Evolutionary conservation across 2,113 vertebrate species (phyloP).

Genomic region (Ailuropoda melanoleuca): DNA sequence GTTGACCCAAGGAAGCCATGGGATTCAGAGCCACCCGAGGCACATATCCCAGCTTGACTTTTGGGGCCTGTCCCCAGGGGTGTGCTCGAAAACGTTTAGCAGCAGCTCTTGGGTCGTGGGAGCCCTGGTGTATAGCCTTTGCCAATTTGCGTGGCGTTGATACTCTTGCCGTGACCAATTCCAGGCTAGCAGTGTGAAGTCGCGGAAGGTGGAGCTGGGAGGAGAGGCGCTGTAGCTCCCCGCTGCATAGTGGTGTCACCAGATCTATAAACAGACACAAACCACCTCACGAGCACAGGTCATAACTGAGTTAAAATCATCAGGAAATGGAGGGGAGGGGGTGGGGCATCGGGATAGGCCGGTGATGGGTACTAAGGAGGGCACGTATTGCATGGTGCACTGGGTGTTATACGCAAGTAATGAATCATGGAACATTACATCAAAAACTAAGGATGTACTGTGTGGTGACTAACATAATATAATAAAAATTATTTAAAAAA

Average conservation of each 20-base stretch:
- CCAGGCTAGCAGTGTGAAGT: neutral
- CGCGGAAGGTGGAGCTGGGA: neutral
- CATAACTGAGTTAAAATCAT: neutral
- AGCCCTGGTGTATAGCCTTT: neutral
- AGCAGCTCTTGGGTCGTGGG: accelerated
- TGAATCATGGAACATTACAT: no score
- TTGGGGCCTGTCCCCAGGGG: neutral
- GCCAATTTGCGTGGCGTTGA: neutral
- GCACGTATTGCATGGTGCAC: no score
- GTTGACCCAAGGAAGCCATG: neutral
- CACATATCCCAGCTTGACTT: neutral
- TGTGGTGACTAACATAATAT: no score
- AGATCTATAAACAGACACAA: no score
- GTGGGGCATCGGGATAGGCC: no score
- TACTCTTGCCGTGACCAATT: accelerated
- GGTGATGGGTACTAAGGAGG: no score
- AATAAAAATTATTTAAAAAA: no score
- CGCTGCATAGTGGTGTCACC: accelerated
- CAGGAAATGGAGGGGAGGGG: neutral
- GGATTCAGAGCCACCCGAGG: no score
- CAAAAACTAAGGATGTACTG: no score
- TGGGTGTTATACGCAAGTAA: no score
- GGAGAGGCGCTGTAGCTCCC: neutral
- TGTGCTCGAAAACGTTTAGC: neutral
- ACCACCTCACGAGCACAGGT: neutral